These are phyloP conservation scores for Corvus hawaiiensis DNA, from an alignment of 2,113 vertebrate genomes.

Conservation along the genomic window DNA sequence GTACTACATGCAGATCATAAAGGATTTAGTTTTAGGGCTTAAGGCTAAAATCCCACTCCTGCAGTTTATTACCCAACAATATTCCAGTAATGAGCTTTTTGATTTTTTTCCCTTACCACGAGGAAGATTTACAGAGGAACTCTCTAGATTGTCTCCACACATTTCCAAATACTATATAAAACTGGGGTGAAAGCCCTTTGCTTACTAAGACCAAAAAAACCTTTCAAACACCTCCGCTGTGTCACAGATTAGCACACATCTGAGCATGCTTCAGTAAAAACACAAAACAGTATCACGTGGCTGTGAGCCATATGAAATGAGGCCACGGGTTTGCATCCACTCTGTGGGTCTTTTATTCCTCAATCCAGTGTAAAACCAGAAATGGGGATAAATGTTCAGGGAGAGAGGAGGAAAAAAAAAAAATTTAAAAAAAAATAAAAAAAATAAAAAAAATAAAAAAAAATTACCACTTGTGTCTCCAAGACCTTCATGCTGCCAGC, in stretches of 20 bases:
- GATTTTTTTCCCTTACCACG: constrained; percentile 27
- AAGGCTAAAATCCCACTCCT: constrained; percentile 70
- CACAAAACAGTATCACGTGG: neutral
- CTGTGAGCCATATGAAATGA: constrained; percentile 6
- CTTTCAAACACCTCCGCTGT: neutral
- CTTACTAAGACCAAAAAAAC: constrained; percentile 38
- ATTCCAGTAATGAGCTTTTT: constrained; percentile 67
- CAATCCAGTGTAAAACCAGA: neutral
- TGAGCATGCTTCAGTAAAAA: constrained; percentile 46
- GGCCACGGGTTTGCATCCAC: neutral
- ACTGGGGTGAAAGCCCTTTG: neutral
- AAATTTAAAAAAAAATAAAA: neutral
- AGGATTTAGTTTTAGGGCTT: constrained; percentile 68
- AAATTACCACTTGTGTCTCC: neutral
- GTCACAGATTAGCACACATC: neutral
- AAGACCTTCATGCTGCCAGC: constrained; percentile 29
- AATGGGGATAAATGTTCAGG: neutral
- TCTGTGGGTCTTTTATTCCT: neutral
- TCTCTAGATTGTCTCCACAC: constrained; percentile 58
- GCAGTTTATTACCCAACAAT: constrained; percentile 58
- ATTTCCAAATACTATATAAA: constrained; percentile 56
- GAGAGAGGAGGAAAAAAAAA: neutral
- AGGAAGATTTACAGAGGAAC: constrained; percentile 68
- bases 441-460: neutral
- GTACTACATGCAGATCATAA: constrained; percentile 68